A percentile compares a stretch with the other conserved stretches of the same genome.
Evolutionary conservation across 2,113 vertebrate species (phyloP).

Genomic region (Phaethon lepturus): DNA sequence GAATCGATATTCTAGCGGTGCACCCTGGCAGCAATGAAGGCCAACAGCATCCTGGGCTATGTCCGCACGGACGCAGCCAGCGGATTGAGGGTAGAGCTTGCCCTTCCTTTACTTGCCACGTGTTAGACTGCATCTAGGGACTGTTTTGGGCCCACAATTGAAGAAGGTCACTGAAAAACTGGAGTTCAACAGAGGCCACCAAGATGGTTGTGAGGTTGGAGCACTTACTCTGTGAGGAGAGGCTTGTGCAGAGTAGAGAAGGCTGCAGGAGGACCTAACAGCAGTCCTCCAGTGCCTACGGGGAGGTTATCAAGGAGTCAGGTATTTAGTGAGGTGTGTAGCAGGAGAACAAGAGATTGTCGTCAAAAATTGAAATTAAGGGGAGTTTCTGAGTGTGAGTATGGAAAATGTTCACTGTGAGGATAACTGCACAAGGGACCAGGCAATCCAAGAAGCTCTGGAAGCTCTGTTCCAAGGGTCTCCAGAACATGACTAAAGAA

Average conservation of each 20-base stretch:
- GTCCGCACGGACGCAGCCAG: too few species aligned
- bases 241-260: background rate
- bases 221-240: background rate
- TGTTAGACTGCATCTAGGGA: background rate
- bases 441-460: background rate
- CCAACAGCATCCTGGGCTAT: background rate
- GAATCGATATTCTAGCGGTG: background rate
- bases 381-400: background rate
- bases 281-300: fast-evolving
- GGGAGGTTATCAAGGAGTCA: background rate
- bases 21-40: fast-evolving
- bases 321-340: background rate
- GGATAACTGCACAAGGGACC: background rate
- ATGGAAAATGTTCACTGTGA: background rate
- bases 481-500: background rate
- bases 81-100: background rate
- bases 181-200: background rate
- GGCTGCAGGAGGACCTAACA: background rate
- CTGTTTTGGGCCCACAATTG: background rate
- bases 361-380: background rate
- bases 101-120: background rate
- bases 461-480: background rate
- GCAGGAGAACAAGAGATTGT: background rate
- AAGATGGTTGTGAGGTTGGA: background rate
- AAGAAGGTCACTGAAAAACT: background rate